Evolutionary conservation across 1,140 invertebrate genomes (phyloP).

Genomic region (Dinothrombium tinctorium): DNA sequence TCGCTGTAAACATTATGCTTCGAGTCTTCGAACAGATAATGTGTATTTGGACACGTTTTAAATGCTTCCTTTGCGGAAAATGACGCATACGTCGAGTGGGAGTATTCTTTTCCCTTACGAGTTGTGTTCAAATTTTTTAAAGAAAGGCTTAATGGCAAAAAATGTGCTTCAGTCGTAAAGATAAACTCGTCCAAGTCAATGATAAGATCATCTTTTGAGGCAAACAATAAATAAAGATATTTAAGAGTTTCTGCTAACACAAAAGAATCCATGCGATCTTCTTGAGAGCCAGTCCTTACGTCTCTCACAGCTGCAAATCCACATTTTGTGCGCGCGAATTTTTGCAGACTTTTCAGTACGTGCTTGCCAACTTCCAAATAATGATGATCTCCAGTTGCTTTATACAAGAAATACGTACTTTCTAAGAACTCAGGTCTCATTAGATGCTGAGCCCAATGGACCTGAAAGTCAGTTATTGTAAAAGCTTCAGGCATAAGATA

Average conservation of each 20-base stretch:
- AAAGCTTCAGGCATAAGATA: constrained; percentile 87
- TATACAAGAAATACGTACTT: constrained; percentile 86
- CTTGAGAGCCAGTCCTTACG: constrained; percentile 63
- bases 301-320: constrained; percentile 91
- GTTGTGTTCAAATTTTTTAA: background rate
- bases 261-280: constrained; percentile 94
- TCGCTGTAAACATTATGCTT: background rate
- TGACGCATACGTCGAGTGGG: background rate
- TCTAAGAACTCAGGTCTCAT: constrained; percentile 90
- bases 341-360: constrained; percentile 69
- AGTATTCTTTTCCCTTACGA: background rate
- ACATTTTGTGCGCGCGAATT: constrained; percentile 71
- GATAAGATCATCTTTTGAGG: constrained; percentile 58
- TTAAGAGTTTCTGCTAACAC: constrained; percentile 94
- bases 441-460: constrained; percentile 94
- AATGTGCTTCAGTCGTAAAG: constrained; percentile 88
- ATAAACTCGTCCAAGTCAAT: constrained; percentile 87
- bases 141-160: constrained; percentile 48
- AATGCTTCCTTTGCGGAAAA: constrained; percentile 1
- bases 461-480: constrained; percentile 62
- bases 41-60: background rate
- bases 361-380: constrained; percentile 79
- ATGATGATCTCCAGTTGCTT: constrained; percentile 77
- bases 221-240: constrained; percentile 82
- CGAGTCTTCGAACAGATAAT: background rate